Evolutionary conservation across 2,797 vertebrate genomes (phyloP), one percentile per base, ranked within the genome.

Genomic region (Mus spretus): DNA sequence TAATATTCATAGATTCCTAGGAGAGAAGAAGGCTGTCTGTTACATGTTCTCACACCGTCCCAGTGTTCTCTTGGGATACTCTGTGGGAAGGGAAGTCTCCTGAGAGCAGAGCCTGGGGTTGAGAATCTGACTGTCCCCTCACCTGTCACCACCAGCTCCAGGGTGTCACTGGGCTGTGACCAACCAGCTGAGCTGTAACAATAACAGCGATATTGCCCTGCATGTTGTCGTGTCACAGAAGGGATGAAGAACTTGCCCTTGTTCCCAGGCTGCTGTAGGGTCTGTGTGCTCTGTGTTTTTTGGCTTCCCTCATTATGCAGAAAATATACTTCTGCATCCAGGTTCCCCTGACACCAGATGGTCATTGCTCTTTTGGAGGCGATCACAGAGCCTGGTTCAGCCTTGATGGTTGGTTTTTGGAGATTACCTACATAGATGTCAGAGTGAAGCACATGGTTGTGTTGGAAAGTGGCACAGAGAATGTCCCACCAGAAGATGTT

Each of bases 241-340:
- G 31, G 4, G 9, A 90, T 37, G 4, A 3, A 37, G 75, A 65
- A 65, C 2, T 37, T 86, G 44, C 3, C 31, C 44, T 53, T 70
- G 11, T 57, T 31, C 85, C 3, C 0, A 0, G 80, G 3, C 0
- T 55, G 55, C 4, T 0, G 3, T 6, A 4, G 2, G 0, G 0
- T 13, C 34, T 44, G 13, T 50, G 0, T 31, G 1, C 37, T 24
- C 80, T 59, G 57, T 59, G 57, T 20, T 6, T 59, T 59, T 59
- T 59, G 57, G 57, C 19, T 59, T 59, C 14, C 14, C 53, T 55
- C 53, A 15, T 55, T 55, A 14, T 55, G 53, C 53, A 55, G 53
- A 15, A 55, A 55, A 55, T 15, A 55, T 55, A 15, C 15, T 2
- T 55, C 53, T 55, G 53, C 53, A 55, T 55, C 53, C 53, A 55